These are phyloP conservation scores for Porites australiensis DNA, from an alignment of 64 coral and sea anemone genomes.

Conservation along the genomic window DNA sequence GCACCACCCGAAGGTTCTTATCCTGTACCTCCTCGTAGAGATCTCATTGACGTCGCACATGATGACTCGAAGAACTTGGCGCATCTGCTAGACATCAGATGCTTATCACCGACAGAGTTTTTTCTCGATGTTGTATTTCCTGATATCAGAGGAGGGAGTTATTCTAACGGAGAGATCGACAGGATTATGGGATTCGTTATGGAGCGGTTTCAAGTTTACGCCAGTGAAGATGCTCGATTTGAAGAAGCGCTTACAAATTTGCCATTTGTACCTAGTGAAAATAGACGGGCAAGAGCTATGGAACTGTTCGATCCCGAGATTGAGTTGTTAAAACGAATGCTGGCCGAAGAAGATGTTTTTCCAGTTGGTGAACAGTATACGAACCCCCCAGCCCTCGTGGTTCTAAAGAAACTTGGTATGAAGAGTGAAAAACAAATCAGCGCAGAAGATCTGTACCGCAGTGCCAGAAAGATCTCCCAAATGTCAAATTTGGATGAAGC, in stretches of 20 bases:
- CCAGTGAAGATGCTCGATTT: background rate
- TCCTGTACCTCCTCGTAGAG: background rate
- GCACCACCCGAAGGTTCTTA: background rate
- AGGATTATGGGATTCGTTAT: slow-evolving; percentile 59
- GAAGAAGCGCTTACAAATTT: slow-evolving; percentile 1
- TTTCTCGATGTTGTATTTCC: slow-evolving; percentile 21
- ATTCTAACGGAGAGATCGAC: slow-evolving; percentile 62
- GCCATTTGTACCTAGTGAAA: slow-evolving; percentile 10
- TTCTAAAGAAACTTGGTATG: slow-evolving; percentile 50
- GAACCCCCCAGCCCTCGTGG: slow-evolving; percentile 4
- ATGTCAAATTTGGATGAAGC: slow-evolving; percentile 18
- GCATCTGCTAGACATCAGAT: background rate
- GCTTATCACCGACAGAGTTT: background rate
- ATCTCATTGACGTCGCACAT: background rate
- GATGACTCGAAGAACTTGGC: background rate
- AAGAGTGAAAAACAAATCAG: slow-evolving; percentile 43
- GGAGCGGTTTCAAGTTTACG: slow-evolving; percentile 44
- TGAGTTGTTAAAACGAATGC: background rate
- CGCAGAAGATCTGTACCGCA: slow-evolving; percentile 58
- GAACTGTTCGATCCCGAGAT: slow-evolving; percentile 52
- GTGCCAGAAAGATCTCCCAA: slow-evolving; percentile 23
- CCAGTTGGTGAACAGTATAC: slow-evolving; percentile 14
- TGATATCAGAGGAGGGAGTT: background rate
- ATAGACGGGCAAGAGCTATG: background rate
- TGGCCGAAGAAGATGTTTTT: slow-evolving; percentile 55